A percentile compares a stretch with the other conserved stretches of the same genome.
phyloP scores from a whole-genome alignment of 2,113 vertebrate genomes.

The Rattus rattus region DNA sequence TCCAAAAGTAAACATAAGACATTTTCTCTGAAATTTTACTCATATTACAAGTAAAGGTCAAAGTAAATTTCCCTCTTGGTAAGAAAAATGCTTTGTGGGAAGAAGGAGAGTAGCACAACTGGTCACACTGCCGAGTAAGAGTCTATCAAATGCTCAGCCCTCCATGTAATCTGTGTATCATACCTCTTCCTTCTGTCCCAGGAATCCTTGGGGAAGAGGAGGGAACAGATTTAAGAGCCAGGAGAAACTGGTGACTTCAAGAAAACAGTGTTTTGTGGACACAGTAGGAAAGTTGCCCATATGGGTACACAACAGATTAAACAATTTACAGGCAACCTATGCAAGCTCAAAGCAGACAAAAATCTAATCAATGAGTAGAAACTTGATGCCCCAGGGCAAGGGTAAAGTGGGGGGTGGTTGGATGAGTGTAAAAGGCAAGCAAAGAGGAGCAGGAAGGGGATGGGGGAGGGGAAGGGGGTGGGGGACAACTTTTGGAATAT shows the following conservation, averaged over 20 bases:
- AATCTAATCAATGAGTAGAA: background rate
- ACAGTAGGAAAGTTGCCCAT: background rate
- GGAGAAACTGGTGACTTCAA: too few relatives aligned
- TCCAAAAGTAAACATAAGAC: conserved; percentile 39
- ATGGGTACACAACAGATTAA: background rate
- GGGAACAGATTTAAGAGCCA: background rate
- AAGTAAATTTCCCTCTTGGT: background rate
- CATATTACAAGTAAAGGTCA: background rate
- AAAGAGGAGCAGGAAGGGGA: too few relatives aligned
- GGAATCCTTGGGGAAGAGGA: background rate
- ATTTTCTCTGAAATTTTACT: background rate
- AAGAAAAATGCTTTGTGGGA: conserved; percentile 46
- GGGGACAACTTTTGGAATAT: too few relatives aligned
- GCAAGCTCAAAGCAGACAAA: background rate
- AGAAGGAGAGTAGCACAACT: background rate
- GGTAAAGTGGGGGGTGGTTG: too few relatives aligned
- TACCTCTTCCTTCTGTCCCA: background rate
- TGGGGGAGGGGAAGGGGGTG: too few relatives aligned
- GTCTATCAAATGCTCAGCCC: background rate
- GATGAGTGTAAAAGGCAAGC: too few relatives aligned
- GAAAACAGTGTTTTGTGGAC: background rate
- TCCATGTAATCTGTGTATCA: background rate
- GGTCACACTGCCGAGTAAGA: background rate
- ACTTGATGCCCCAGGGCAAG: too few relatives aligned
- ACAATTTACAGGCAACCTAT: background rate